Evolutionary conservation across 1,140 invertebrate species (phyloP), one percentile per base, ranked within the genome.

Genomic region (Pantala flavescens): DNA sequence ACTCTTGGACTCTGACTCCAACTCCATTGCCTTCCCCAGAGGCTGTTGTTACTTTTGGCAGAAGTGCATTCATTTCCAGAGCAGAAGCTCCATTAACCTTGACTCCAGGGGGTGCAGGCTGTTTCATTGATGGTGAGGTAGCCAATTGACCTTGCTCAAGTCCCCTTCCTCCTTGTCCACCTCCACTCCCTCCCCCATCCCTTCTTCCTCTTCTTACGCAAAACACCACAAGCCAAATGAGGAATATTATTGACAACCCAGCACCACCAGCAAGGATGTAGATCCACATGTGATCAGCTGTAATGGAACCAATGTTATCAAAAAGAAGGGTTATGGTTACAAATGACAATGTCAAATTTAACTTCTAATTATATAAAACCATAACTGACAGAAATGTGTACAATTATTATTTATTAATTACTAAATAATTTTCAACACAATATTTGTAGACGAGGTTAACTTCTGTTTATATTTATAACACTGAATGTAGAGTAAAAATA

Each of bases 1-100:
- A 93, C 88, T 82, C 88, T 84, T 76, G 87, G 80, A 74, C 76
- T 86, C 84, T 16, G 86, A 87, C 77, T 84, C 82, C 82, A 86
- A 77, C 80, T 3, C 85, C 83, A 80, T 82, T 84, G 78, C 85
- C 80, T 79, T 85, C 83, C 80, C 85, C 84, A 83, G 81, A 71
- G 80, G 79, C 7, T 83, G 82, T 70, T 80, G 82, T 63, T 84
- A 86, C 73, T 74, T 87, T 88, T 0, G 89, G 86, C 70, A 93
- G 79, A 42, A 94, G 82, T 70, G 89, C 90, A 80, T 89, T 92
- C 87, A 93, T 87, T 83, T 95, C 93, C 80, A 76, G 76, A n/a
- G 63, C n/a, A 19, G 74, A 73, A 24, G 71, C 71, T 10, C 76
- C 72, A 7, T 75, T 76, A 36, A 76, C 77, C 43, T 75, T 77